phyloP scores from a whole-genome alignment of 2,888 invertebrate genomes.

The Hyposoter didymator region DNA sequence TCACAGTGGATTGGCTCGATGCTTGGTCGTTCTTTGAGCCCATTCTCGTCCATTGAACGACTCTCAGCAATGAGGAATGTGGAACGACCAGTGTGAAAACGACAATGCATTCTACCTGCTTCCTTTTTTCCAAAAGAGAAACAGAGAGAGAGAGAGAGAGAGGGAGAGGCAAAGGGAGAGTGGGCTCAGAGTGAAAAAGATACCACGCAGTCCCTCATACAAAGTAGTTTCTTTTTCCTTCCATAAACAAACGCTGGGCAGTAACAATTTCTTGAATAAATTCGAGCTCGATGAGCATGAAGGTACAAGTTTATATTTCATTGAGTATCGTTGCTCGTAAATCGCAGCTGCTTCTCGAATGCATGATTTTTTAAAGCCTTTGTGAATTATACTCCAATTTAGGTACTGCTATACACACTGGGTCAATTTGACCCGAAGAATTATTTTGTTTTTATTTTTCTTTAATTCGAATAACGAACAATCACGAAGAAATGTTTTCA shows the following conservation, averaged over 20 bases:
- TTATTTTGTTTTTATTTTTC: no score
- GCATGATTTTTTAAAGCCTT: no score
- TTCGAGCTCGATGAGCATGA: neutral
- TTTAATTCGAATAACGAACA: neutral
- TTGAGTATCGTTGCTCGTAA: no score
- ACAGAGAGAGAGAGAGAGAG: neutral
- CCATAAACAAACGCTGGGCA: neutral
- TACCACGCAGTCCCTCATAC: neutral
- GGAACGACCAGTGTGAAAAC: conserved; percentile 65
- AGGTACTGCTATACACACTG: no score
- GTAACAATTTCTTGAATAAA: neutral
- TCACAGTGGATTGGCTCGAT: conserved; percentile 49
- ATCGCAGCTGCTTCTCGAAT: no score
- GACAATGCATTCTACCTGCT: conserved; percentile 64
- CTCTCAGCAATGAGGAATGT: conserved; percentile 57
- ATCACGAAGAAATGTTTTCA: neutral
- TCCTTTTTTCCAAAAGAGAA: conserved; percentile 19
- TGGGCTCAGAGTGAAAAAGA: neutral
- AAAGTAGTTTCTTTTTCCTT: conserved; percentile 13
- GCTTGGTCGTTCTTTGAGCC: conserved; percentile 17
- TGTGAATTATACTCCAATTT: no score
- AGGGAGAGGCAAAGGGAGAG: neutral
- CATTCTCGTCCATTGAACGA: conserved; percentile 47
- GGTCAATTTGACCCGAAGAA: no score
- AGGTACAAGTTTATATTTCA: no score